phyloP scores from a whole-genome alignment of 2,113 vertebrate genomes.

The Typhlomys cinereus region DNA sequence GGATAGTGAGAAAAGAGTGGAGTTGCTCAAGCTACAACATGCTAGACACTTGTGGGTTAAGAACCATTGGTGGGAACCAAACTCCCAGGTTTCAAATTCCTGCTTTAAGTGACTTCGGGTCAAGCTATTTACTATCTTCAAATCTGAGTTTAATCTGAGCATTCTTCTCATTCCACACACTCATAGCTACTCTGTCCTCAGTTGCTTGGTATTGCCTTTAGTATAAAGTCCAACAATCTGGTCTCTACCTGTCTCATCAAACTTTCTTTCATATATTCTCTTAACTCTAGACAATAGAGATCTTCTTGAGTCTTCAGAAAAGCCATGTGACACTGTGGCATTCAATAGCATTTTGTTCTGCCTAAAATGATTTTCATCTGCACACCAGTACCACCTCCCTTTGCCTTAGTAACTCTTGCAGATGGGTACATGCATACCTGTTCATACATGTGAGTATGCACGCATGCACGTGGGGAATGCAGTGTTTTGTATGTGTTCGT shows the following conservation, averaged over 20 bases:
- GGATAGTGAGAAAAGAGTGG: background rate
- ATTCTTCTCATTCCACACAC: background rate
- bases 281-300: background rate
- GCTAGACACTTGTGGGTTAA: background rate
- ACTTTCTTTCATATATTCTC: background rate
- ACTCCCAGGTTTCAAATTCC: background rate
- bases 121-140: background rate
- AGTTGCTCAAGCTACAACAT: background rate
- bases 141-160: slow-evolving; percentile 19
- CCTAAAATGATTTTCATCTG: background rate
- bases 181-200: background rate
- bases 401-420: background rate
- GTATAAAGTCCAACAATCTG: background rate
- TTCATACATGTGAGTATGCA: too few species aligned
- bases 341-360: background rate
- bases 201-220: background rate
- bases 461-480: background rate
- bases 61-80: background rate
- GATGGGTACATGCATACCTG: too few species aligned
- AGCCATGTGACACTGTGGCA: background rate
- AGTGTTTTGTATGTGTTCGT: background rate
- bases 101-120: background rate
- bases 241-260: background rate
- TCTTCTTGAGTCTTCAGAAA: background rate
- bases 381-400: background rate